Base-by-base conservation (phyloP, 2,113 vertebrate species). In the Melanocharis versteri region DNA sequence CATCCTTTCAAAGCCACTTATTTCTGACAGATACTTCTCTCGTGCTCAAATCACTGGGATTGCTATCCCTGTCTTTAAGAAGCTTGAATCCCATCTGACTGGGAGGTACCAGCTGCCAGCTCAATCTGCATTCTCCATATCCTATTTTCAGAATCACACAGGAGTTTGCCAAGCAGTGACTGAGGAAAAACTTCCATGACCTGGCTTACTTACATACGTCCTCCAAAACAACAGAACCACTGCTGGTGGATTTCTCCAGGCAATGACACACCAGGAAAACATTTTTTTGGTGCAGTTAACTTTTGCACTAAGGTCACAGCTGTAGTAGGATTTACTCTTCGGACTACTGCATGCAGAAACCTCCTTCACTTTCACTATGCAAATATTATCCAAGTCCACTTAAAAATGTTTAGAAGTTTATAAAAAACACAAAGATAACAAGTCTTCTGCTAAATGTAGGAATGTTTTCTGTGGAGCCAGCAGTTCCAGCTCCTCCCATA, bases 301-400 rank as follows among this genome's bases (percentile, higher is more conserved):
- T 26, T 33, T 45, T 35, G 16, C 3, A 0, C 22, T n/a, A 10
- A 22, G 33, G 27, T 13, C 56, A 66, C n/a, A 47, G 57, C 2
- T 58, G 15, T 7, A 51, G 83, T 2, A 56, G 51, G 66, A 64
- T 77, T 60, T 51, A 72, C 4, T 64, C 10, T 76, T n/a, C 6
- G 12, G 33, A 26, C 11, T 45, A 50, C 22, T 17, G 47, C 50
- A 81, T 89, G 56, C 30, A 83, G 73, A 91, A 69, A 39, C 15
- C 35, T 71, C 56, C 60, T 83, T 86, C 83, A 64, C 26, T 92
- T 80, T 45, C 57, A 57, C 64, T 70, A 23, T 4, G 18, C 26
- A 96, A 89, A 83, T 78, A 70, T 40, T 76, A 62, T 26, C 17
- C 47, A 72, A 64, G 48, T 39, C 54, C 51, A 87, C 83, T 84